These are phyloP conservation scores for Nibea albiflora DNA, from an alignment of 2,113 vertebrate species.

Conservation along the genomic window DNA sequence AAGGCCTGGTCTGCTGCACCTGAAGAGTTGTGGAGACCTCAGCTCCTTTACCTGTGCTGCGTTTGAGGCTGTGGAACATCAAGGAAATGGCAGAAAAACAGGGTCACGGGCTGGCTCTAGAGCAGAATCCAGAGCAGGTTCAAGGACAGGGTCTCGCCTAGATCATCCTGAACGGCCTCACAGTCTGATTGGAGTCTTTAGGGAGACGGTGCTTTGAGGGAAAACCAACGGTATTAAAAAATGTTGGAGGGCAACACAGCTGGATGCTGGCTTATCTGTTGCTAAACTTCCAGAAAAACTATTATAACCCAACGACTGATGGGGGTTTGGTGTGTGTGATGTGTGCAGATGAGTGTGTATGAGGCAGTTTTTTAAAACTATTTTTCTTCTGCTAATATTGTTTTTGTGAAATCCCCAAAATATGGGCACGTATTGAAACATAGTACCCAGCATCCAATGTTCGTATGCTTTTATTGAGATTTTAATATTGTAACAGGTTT, in stretches of 20 bases:
- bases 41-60: slow-evolving; percentile 82
- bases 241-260: background rate
- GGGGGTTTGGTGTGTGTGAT: background rate
- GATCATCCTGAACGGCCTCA: slow-evolving; percentile 79
- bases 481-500: background rate
- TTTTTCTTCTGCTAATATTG: background rate
- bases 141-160: slow-evolving; percentile 24
- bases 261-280: background rate
- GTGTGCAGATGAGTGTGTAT: background rate
- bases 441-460: background rate
- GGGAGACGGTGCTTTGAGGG: slow-evolving; percentile 87
- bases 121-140: slow-evolving; percentile 46
- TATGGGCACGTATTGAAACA: background rate
- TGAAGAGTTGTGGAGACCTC: slow-evolving; percentile 87
- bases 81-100: slow-evolving; percentile 22
- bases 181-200: slow-evolving; percentile 85
- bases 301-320: slow-evolving; percentile 1
- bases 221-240: no score
- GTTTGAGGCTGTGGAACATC: slow-evolving; percentile 24
- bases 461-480: background rate
- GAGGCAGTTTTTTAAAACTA: background rate
- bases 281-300: background rate
- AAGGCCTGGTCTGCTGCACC: slow-evolving; percentile 81
- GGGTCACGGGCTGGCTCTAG: slow-evolving; percentile 56
- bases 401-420: background rate